Base-by-base conservation (phyloP, 2,113 vertebrate genomes). In the Globicephala melas region DNA sequence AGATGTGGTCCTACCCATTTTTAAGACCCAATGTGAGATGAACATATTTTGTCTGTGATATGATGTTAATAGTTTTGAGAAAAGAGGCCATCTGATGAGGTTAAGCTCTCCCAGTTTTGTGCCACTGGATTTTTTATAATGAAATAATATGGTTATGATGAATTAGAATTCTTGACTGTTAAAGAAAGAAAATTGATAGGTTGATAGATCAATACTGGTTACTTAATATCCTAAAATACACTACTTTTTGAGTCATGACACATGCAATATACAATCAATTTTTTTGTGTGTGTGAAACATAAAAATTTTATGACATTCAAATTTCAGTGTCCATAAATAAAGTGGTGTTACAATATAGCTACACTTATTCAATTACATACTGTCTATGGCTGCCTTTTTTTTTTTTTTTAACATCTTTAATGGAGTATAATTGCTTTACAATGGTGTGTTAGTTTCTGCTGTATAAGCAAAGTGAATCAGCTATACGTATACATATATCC, bases 11-110 rank as follows among this genome's bases (percentile, higher is more conserved):
- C 93, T 98, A 98, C 91, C 86, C 67, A 33, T 98, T 98, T 98
- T 98, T 92, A 97, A 98, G 98, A 98, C 62, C 44, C 55, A 98
- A 71, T 96, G 89, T 97, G 47, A 96, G 90, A 98, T 98, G 96
- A 98, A 98, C 96, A 95, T 84, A 92, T 98, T 98, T 97, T 92
- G 50, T 95, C 97, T 97, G 62, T 97, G 92, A 96, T 97, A 92
- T 0, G 73, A 94, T 98, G 68, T 97, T 97, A 98, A 95, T 96
- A 96, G 84, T 81, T 96, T 9, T 86, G 76, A 94, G 77, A 95
- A 97, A 98, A 88, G 71, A 63, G 13, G 33, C 15, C 47, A 87
- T 94, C 95, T 94, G 50, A 82, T 2, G 0, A 76, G 41, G 26
- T 96, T 92, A 94, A 95, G 88, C 50, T 91, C 85, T 76, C 95